These are phyloP conservation scores for Aphis gossypii DNA, from an alignment of 1,140 invertebrate genomes.

Conservation along the genomic window DNA sequence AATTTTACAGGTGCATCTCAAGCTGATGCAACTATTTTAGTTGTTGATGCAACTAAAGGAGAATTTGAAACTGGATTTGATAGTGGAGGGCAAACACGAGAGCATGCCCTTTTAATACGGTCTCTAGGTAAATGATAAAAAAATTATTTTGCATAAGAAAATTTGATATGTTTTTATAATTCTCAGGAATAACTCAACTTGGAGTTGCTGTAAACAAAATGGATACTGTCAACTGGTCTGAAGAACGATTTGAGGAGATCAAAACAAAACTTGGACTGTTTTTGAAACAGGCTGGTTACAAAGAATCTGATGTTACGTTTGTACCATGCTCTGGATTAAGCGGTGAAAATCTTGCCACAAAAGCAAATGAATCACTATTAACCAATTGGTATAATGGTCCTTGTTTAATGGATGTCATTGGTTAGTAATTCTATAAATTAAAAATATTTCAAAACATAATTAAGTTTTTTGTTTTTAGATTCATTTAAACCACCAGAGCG, in stretches of 20 bases:
- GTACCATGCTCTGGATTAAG: slow-evolving; percentile 95
- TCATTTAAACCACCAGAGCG: slow-evolving; percentile 84
- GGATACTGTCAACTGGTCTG: slow-evolving; percentile 80
- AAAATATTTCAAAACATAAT: not conserved
- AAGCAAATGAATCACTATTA: slow-evolving; percentile 74
- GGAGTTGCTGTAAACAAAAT: slow-evolving; percentile 87
- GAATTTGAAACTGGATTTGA: slow-evolving; percentile 99
- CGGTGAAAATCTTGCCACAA: slow-evolving; percentile 87
- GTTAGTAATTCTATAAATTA: slow-evolving; percentile 63
- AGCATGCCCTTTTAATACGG: slow-evolving; percentile 92
- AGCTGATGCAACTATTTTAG: slow-evolving; percentile 94
- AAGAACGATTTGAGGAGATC: slow-evolving; percentile 87
- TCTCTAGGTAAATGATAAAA: slow-evolving; percentile 74
- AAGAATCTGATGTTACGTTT: slow-evolving; percentile 86
- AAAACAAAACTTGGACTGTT: slow-evolving; percentile 84
- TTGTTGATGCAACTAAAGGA: slow-evolving; percentile 93
- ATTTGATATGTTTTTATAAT: slow-evolving; percentile 54
- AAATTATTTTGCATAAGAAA: not conserved
- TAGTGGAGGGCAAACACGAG: slow-evolving; percentile 94
- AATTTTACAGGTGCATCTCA: slow-evolving; percentile 77
- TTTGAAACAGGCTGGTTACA: slow-evolving; percentile 93
- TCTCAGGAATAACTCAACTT: slow-evolving; percentile 80
- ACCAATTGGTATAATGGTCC: slow-evolving; percentile 87
- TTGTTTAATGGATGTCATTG: slow-evolving; percentile 71
- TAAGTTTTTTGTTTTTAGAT: slow-evolving; percentile 67